phyloP scores from a whole-genome alignment of 2,888 invertebrate genomes.

The Phyto melanocephala region DNA sequence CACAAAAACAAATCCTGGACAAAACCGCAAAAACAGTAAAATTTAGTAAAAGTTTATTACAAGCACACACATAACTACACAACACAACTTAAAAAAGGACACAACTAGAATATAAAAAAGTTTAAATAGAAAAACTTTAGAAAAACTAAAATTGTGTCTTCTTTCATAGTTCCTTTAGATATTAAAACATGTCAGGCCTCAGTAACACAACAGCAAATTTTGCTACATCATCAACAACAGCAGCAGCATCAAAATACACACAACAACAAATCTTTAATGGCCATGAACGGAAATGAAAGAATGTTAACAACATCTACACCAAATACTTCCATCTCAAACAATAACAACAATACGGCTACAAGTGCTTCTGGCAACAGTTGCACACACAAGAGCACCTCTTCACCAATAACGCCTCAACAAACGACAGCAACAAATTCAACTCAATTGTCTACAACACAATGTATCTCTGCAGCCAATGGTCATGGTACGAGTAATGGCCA shows the following conservation, averaged over 20 bases:
- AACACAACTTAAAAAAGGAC: slow-evolving; percentile 9
- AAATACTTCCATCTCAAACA: slow-evolving; percentile 67
- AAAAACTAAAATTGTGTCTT: slow-evolving; percentile 60
- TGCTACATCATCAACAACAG: slow-evolving; percentile 68
- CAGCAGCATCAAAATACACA: slow-evolving; percentile 67
- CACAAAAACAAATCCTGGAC: slow-evolving; percentile 61
- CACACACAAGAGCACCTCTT: slow-evolving; percentile 69
- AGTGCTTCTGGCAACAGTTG: slow-evolving; percentile 71
- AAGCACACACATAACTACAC: not conserved
- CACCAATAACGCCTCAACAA: slow-evolving; percentile 66
- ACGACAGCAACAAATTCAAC: slow-evolving; percentile 64
- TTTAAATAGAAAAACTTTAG: slow-evolving; percentile 23
- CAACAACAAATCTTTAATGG: slow-evolving; percentile 70
- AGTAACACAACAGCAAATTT: slow-evolving; percentile 54
- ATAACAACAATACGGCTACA: slow-evolving; percentile 65
- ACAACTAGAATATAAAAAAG: slow-evolving; percentile 9
- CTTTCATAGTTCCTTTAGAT: slow-evolving; percentile 66
- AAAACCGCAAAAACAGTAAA: slow-evolving; percentile 60
- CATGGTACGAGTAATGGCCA: slow-evolving; percentile 50
- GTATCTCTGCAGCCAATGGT: slow-evolving; percentile 62
- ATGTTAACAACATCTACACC: slow-evolving; percentile 78
- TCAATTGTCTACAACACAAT: slow-evolving; percentile 58
- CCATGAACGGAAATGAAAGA: slow-evolving; percentile 78
- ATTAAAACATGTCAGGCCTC: slow-evolving; percentile 72
- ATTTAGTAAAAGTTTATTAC: slow-evolving; percentile 59